phyloP scores from a whole-genome alignment of 2,113 vertebrate species.

The Suricata suricatta region DNA sequence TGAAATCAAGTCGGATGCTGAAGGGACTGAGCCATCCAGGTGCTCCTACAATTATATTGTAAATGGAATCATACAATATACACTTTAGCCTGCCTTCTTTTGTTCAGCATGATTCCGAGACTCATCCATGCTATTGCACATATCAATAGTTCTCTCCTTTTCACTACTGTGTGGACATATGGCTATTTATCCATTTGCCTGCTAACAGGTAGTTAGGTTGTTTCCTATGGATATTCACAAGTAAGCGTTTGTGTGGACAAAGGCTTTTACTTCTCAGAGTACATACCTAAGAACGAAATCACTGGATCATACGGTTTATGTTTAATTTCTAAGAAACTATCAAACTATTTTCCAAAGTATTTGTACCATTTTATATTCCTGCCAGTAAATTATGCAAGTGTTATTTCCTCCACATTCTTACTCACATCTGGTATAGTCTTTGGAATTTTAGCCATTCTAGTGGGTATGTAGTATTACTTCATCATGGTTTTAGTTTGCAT shows the following conservation, averaged over 20 bases:
- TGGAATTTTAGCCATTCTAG: not conserved
- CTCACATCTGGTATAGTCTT: not conserved
- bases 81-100: not conserved
- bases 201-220: not conserved
- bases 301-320: not conserved
- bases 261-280: not conserved
- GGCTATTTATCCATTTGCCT: not conserved
- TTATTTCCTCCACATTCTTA: not conserved
- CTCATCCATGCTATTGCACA: not conserved
- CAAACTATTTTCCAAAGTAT: not conserved
- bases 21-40: too few relatives aligned
- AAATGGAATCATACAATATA: not conserved
- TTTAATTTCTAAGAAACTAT: not conserved
- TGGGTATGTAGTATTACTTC: not conserved
- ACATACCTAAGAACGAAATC: not conserved
- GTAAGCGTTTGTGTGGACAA: not conserved
- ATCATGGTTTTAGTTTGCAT: not conserved
- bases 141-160: not conserved
- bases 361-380: not conserved
- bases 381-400: not conserved
- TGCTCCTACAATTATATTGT: not conserved
- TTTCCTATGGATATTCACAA: not conserved
- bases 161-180: not conserved
- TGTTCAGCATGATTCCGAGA: not conserved
- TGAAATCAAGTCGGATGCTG: too few relatives aligned